phyloP scores from a whole-genome alignment of 2,888 invertebrate genomes.

The Drosophila neonasuta region DNA sequence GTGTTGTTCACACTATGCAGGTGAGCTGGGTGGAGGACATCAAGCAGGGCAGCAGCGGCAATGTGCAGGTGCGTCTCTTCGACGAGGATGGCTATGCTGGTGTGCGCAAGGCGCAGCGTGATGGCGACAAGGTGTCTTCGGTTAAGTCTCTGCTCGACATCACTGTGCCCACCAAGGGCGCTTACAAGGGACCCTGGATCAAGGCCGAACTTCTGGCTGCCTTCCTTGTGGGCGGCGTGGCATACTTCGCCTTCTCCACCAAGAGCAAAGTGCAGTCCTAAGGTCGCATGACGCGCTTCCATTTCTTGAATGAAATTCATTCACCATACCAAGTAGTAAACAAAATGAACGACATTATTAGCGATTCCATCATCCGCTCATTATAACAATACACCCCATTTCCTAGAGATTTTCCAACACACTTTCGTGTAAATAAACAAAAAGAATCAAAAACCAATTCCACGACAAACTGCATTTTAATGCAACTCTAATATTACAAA shows the following conservation, averaged over 20 bases:
- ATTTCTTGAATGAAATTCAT: constrained; percentile 81
- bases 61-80: constrained; percentile 90
- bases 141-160: constrained; percentile 88
- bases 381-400: constrained; percentile 9
- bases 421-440: constrained; percentile 45
- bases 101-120: constrained; percentile 90
- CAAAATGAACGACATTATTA: constrained; percentile 46
- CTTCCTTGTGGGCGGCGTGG: constrained; percentile 88
- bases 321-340: constrained; percentile 66
- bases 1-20: constrained; percentile 81
- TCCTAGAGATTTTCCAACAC: constrained; percentile 42
- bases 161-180: constrained; percentile 88
- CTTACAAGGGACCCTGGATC: constrained; percentile 95
- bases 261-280: constrained; percentile 91
- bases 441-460: constrained; percentile 20
- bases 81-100: constrained; percentile 96
- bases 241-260: constrained; percentile 93
- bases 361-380: constrained; percentile 24
- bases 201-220: constrained; percentile 96
- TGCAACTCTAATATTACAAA: constrained; percentile 29
- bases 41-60: constrained; percentile 90
- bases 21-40: constrained; percentile 97
- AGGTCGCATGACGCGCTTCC: constrained; percentile 41
- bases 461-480: constrained; percentile 36
- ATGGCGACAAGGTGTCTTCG: constrained; percentile 86